Conservation (phyloP, 2,888 invertebrate species). For the Eremobia ochroleuca region DNA sequence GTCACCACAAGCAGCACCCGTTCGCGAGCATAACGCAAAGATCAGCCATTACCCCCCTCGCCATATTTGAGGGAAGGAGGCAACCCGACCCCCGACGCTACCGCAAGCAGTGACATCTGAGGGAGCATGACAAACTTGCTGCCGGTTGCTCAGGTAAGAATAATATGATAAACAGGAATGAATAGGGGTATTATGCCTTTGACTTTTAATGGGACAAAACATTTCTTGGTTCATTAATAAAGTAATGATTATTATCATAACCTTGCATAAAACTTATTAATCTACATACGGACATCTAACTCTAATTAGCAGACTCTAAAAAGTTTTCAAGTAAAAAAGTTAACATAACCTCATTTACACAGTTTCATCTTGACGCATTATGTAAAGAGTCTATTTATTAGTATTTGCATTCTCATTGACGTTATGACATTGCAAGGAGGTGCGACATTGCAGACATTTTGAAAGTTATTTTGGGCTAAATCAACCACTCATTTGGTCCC, state of each 20-base stretch:
- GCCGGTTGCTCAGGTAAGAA: too few species aligned
- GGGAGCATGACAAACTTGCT: too few species aligned
- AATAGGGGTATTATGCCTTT: neutral
- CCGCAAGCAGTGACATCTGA: too few species aligned
- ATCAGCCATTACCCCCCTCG: too few species aligned
- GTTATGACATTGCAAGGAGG: conserved; percentile 10
- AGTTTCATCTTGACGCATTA: conserved; percentile 28
- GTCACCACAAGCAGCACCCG: too few species aligned
- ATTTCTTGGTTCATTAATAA: neutral
- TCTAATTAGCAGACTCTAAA: neutral
- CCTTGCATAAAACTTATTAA: neutral
- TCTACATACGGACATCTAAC: neutral
- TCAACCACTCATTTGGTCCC: too few species aligned
- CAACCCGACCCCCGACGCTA: too few species aligned
- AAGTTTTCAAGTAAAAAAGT: conserved; percentile 29
- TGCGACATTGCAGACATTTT: neutral
- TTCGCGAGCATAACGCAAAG: too few species aligned
- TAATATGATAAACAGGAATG: too few species aligned
- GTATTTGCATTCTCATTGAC: conserved; percentile 25
- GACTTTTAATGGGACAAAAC: neutral
- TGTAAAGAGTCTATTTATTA: conserved; percentile 1
- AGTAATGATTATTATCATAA: neutral
- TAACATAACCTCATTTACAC: conserved; percentile 34
- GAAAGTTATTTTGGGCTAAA: neutral
- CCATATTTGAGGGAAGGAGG: too few species aligned